phyloP scores from a whole-genome alignment of 2,113 vertebrate genomes.

The Turdus rufiventris region DNA sequence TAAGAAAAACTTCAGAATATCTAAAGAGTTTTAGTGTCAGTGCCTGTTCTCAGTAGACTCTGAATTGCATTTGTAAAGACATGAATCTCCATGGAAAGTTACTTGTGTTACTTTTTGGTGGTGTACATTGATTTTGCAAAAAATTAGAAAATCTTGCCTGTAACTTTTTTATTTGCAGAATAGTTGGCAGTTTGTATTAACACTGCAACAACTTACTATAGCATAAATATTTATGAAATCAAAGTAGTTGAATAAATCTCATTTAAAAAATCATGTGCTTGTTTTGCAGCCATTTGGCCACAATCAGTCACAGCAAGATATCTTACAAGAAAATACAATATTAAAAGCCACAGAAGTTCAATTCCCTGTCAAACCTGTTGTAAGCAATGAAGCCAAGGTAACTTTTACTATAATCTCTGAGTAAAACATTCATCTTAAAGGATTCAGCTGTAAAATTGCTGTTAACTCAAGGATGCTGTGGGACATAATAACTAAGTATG shows the following conservation, averaged over 20 bases:
- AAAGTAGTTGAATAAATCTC: conserved; percentile 6
- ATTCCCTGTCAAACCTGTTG: conserved; percentile 97
- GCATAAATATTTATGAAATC: conserved; percentile 1
- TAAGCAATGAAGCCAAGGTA: conserved; percentile 99
- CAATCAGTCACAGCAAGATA: conserved; percentile 99
- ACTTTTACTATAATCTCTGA: neutral
- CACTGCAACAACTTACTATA: neutral
- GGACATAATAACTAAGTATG: neutral
- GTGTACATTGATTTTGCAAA: neutral
- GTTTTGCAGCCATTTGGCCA: conserved; percentile 93
- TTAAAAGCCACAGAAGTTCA: conserved; percentile 98
- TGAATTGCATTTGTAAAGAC: neutral
- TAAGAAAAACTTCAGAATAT: conserved; percentile 55
- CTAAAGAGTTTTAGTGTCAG: neutral
- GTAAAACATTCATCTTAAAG: neutral
- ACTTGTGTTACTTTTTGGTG: neutral
- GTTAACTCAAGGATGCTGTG: neutral
- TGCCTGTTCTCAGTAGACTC: neutral
- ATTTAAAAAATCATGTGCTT: conserved; percentile 31
- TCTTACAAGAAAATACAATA: conserved; percentile 99
- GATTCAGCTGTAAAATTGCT: neutral
- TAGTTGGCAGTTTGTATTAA: neutral
- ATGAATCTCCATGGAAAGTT: neutral
- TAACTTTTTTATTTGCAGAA: neutral
- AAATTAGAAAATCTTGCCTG: neutral